These are phyloP conservation scores for Alexandromys oeconomus DNA, from an alignment of 2,797 vertebrate genomes.

Conservation along the genomic window DNA sequence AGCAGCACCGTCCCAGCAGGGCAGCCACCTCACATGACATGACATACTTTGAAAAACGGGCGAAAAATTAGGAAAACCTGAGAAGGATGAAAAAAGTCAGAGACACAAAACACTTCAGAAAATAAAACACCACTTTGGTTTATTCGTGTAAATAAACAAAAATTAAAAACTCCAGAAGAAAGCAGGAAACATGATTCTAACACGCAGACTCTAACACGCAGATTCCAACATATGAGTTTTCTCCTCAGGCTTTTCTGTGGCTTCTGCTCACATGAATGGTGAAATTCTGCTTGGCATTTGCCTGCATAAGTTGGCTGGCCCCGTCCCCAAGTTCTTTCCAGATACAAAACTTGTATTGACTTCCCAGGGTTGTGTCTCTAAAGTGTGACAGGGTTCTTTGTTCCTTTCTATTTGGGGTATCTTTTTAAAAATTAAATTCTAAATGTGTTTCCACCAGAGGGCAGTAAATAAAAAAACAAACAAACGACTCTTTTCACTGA, in stretches of 20 bases:
- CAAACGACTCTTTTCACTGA: conserved; percentile 29
- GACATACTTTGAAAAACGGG: conserved; percentile 1
- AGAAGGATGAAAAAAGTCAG: neutral
- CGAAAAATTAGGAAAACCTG: conserved; percentile 51
- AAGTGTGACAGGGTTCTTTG: neutral
- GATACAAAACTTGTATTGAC: conserved; percentile 22
- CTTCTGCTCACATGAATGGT: neutral
- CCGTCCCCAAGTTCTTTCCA: neutral
- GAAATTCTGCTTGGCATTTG: conserved; percentile 18
- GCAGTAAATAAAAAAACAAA: conserved; percentile 70
- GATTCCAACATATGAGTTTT: neutral
- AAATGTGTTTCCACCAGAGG: conserved; percentile 74
- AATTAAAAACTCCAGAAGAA: neutral
- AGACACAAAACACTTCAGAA: conserved; percentile 43
- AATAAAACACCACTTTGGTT: neutral
- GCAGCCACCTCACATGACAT: neutral
- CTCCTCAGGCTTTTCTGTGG: neutral
- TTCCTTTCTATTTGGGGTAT: neutral
- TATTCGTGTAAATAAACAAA: neutral
- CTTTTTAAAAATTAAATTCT: conserved; percentile 56
- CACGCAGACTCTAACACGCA: neutral
- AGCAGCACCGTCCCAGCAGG: conserved; percentile 6
- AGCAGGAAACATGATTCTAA: neutral
- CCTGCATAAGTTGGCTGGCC: conserved; percentile 1
- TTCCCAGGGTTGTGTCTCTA: neutral